A percentile compares a stretch with the other conserved stretches of the same genome.
Evolutionary conservation across 2,113 vertebrate genomes (phyloP).

Genomic region (Phaethornis superciliosus): DNA sequence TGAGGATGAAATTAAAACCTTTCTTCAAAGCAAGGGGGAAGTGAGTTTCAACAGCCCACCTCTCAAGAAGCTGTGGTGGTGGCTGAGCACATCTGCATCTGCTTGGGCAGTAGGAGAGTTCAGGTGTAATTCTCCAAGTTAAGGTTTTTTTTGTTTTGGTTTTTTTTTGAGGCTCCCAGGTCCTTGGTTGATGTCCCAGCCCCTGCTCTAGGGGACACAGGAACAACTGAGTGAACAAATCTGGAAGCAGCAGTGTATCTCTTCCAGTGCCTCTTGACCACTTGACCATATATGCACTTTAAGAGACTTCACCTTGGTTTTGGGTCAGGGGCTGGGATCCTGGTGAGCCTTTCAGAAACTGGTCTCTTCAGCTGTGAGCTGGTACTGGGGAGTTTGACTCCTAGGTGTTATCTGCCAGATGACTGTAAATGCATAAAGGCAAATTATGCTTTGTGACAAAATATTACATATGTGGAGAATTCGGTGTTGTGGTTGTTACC

Average conservation of each 20-base stretch:
- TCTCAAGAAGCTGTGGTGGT: not conserved
- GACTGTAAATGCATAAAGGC: slow-evolving; percentile 31
- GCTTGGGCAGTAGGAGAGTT: not conserved
- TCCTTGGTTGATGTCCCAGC: not conserved
- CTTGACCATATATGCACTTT: slow-evolving; percentile 46
- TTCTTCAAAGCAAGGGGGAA: not conserved
- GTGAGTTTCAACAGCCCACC: not conserved
- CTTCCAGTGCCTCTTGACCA: not conserved
- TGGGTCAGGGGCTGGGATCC: not conserved
- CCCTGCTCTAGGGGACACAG: not conserved
- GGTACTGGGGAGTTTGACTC: not conserved
- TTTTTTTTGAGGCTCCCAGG: not conserved
- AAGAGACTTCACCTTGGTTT: slow-evolving; percentile 5
- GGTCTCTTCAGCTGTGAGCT: not conserved
- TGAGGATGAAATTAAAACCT: not conserved
- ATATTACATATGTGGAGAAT: slow-evolving; percentile 22
- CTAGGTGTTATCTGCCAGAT: not conserved
- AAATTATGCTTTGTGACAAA: slow-evolving; percentile 36
- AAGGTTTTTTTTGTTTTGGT: no score
- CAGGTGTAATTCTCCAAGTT: not conserved
- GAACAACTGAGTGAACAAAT: not conserved
- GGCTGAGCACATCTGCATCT: not conserved
- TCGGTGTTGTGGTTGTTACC: slow-evolving; percentile 40
- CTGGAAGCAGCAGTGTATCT: not conserved
- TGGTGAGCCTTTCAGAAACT: not conserved